phyloP scores from a whole-genome alignment of 35 echinoderm and acorn worm genomes.

The Ophioderma brevispina region DNA sequence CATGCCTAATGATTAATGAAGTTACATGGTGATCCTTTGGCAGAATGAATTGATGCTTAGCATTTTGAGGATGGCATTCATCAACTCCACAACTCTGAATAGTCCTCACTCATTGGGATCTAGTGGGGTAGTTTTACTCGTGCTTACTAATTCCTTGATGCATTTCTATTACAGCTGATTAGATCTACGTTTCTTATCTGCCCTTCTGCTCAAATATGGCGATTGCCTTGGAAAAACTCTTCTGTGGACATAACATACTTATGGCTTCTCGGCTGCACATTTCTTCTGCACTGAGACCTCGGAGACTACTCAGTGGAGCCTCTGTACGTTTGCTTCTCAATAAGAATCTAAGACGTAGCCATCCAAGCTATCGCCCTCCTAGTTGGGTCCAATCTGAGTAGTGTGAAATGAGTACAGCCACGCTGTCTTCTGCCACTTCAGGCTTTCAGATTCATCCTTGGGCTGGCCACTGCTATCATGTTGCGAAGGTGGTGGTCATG shows the following conservation, averaged over 20 bases:
- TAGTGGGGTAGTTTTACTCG: background rate
- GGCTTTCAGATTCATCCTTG: background rate
- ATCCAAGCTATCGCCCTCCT: slow-evolving; percentile 24
- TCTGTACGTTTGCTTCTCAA: background rate
- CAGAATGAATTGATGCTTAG: slow-evolving; percentile 56
- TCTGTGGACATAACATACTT: background rate
- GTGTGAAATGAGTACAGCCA: background rate
- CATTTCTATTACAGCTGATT: background rate
- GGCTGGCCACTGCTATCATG: no score
- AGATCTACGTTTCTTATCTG: background rate
- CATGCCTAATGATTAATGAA: slow-evolving; percentile 21
- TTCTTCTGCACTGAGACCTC: slow-evolving; percentile 1
- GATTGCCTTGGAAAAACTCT: background rate
- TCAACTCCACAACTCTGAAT: slow-evolving; percentile 36
- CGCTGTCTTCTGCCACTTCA: background rate
- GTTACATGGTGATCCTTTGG: slow-evolving; percentile 31
- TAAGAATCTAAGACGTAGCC: background rate
- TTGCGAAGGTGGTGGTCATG: no score
- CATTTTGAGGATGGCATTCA: slow-evolving; percentile 24
- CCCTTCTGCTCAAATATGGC: background rate
- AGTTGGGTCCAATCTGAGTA: slow-evolving; percentile 27
- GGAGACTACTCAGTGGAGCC: no score
- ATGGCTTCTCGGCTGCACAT: background rate
- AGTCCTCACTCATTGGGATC: background rate
- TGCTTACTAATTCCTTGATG: slow-evolving; percentile 4